Conservation (phyloP, 2,888 invertebrate species). For the Nomada lathburiana region DNA sequence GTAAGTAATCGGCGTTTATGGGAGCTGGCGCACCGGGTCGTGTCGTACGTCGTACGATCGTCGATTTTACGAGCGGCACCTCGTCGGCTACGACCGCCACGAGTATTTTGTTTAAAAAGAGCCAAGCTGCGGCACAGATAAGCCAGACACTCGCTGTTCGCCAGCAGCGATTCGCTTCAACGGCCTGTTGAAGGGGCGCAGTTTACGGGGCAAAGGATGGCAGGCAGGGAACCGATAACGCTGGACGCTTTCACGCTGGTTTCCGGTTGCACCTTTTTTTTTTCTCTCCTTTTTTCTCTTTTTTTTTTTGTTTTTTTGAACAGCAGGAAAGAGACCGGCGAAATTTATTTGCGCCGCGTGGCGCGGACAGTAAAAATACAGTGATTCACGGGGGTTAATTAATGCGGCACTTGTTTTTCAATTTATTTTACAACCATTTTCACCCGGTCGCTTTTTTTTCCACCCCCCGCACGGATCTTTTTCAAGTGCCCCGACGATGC, state of each 20-base stretch:
- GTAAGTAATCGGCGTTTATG: slow-evolving; percentile 70
- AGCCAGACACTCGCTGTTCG: slow-evolving; percentile 55
- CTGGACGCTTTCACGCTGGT: slow-evolving; percentile 2
- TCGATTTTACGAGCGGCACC: slow-evolving; percentile 68
- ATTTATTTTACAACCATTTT: too few species aligned
- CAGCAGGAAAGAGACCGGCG: neutral
- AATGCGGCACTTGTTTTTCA: neutral
- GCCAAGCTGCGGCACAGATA: slow-evolving; percentile 60
- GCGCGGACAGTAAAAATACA: neutral
- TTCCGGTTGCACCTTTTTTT: neutral
- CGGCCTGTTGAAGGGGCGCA: slow-evolving; percentile 40
- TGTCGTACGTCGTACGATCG: slow-evolving; percentile 61
- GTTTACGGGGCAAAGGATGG: slow-evolving; percentile 29
- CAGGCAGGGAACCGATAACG: slow-evolving; percentile 27
- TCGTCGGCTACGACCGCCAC: slow-evolving; percentile 41
- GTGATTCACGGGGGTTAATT: neutral
- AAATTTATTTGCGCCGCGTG: slow-evolving; percentile 12
- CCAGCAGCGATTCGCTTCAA: slow-evolving; percentile 33
- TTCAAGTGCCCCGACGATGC: too few species aligned
- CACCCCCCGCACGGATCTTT: too few species aligned
- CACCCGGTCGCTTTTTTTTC: too few species aligned
- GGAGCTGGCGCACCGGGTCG: slow-evolving; percentile 53
- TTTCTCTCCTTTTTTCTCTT: too few species aligned
- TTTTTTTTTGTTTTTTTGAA: neutral
- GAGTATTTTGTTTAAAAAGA: slow-evolving; percentile 74